Evolutionary conservation across 2,888 invertebrate genomes (phyloP), one percentile per base, ranked within the genome.

Genomic region (Ectemnius lituratus): DNA sequence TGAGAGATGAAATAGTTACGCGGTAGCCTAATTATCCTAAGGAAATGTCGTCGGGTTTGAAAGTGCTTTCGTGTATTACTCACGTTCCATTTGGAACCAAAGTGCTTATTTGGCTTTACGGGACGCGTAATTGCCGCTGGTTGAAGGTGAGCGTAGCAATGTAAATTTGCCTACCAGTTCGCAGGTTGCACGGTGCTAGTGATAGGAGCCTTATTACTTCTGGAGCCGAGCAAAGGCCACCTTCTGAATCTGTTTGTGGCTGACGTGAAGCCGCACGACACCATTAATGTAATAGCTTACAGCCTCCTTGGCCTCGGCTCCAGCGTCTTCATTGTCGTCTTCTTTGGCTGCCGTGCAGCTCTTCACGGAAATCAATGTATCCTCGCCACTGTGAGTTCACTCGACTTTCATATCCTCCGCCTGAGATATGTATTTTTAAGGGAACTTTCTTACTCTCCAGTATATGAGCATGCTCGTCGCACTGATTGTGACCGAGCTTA

Each of bases 301-400:
- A 90, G 91, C 70, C 88, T 93, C 67, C 91, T 93, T 57, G 92
- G 90, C 16, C 88, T 93, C 59, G 93, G 93, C 23, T 90, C 91
- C 46, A 90, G 92, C 72, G 91, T 93, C 56, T 90, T 93, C 75
- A 86, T 92, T 46, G 92, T 93, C n/a, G 93, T 93, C 46, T 92
- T 93, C 88, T 91, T 92, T 79, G 93, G 93, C 18, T 93, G 93
- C 82, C 93, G 93, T 77, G 93, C 93, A 1, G 92, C 93, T 28
- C 89, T 93, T 60, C 91, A 91, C 72, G 92, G 92, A 75, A 93
- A 91, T 87, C 90, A 88, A 71, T 90, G 90, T 69, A 85, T 90
- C 68, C 83, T 91, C 56, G 87, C 84, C 23, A 81, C 75, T 37
- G 77, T 78, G 65, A 77, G 79, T 76, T 37, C 37, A 37, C 37